Evolutionary conservation across 2,888 invertebrate species (phyloP).

Genomic region (Archaeoteleia sp.): DNA sequence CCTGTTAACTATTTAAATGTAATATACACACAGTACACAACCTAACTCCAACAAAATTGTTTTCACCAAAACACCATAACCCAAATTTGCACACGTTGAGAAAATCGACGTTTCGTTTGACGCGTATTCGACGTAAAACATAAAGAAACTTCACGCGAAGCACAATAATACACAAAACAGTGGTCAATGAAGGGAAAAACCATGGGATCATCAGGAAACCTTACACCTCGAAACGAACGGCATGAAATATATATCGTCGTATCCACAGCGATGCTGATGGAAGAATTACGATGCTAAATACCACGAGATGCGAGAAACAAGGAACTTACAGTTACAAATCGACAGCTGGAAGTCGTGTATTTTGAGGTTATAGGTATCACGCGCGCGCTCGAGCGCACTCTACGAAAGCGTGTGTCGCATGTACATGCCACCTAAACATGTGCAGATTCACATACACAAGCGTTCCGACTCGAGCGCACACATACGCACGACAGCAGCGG

Average conservation of each 20-base stretch:
- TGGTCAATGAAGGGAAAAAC: too few species aligned
- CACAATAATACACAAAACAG: too few species aligned
- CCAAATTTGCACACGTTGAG: too few species aligned
- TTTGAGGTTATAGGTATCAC: slow-evolving; percentile 66
- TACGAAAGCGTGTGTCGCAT: slow-evolving; percentile 18
- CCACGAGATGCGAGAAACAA: not conserved
- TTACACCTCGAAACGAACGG: too few species aligned
- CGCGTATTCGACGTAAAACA: too few species aligned
- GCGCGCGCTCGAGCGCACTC: slow-evolving; percentile 39
- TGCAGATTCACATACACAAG: slow-evolving; percentile 3
- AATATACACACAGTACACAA: too few species aligned
- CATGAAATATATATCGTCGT: not conserved
- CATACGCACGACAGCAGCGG: slow-evolving; percentile 59
- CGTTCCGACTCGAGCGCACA: slow-evolving; percentile 50
- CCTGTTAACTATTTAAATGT: too few species aligned
- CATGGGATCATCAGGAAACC: too few species aligned
- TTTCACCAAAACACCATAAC: too few species aligned
- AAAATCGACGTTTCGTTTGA: too few species aligned
- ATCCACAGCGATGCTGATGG: not conserved
- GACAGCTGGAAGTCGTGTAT: slow-evolving; percentile 64
- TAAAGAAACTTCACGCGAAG: too few species aligned
- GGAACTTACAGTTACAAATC: slow-evolving; percentile 33
- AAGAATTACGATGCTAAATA: not conserved
- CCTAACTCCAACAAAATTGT: too few species aligned
- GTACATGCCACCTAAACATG: slow-evolving; percentile 8